These are phyloP conservation scores for Uromys caudimaculatus DNA, from an alignment of 2,797 vertebrate genomes.

Conservation along the genomic window DNA sequence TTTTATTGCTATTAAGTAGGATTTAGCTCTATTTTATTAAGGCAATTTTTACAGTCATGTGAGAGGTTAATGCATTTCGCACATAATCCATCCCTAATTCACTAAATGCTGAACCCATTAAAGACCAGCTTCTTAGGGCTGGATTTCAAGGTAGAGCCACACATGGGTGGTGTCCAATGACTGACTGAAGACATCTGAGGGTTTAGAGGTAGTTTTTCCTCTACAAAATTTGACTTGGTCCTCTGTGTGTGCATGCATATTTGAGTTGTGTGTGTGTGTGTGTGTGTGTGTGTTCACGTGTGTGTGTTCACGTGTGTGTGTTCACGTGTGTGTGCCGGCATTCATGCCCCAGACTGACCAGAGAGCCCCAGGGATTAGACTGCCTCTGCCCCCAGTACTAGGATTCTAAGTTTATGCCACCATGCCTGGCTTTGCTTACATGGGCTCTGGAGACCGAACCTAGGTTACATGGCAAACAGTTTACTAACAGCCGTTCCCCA, in stretches of 20 bases:
- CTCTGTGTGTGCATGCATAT: background rate
- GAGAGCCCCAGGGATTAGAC: background rate
- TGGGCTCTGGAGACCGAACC: background rate
- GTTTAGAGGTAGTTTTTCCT: background rate
- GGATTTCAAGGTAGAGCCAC: conserved; percentile 70
- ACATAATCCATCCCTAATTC: conserved; percentile 81
- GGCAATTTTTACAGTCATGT: conserved; percentile 80
- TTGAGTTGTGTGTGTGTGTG: background rate
- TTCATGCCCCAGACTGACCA: background rate
- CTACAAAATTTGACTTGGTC: conserved; percentile 52
- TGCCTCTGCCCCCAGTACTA: background rate
- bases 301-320: background rate
- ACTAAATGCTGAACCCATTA: conserved; percentile 82
- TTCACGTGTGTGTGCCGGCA: background rate
- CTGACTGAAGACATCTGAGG: conserved; percentile 13
- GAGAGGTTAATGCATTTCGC: conserved; percentile 85
- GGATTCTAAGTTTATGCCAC: background rate
- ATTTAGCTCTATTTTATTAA: conserved; percentile 85
- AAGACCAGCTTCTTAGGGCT: conserved; percentile 38
- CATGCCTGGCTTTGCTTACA: background rate
- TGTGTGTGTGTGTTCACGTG: accelerated
- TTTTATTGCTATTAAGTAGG: conserved; percentile 84
- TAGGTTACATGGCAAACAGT: background rate
- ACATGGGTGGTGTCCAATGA: conserved; percentile 27
- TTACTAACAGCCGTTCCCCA: background rate